A percentile compares a stretch with the other conserved stretches of the same genome.
Evolutionary conservation across 2,113 vertebrate species (phyloP).

Genomic region (Elephas maximus): DNA sequence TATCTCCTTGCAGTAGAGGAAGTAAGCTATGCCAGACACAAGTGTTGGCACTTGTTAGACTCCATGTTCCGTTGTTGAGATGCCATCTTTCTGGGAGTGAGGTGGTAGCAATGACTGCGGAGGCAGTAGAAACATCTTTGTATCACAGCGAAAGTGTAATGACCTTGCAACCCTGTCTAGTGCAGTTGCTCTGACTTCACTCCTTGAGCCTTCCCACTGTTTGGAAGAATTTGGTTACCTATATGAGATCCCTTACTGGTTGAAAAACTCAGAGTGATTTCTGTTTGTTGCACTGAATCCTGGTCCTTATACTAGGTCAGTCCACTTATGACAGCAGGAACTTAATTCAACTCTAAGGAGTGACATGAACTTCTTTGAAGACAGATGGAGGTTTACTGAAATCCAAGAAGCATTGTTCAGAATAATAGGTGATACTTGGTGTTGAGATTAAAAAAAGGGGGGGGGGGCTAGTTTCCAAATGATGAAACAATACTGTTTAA

Average conservation of each 20-base stretch:
- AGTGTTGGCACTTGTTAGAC: not conserved
- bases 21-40: not conserved
- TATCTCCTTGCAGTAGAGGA: not conserved
- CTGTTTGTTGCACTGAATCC: not conserved
- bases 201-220: not conserved
- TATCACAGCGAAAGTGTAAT: not conserved
- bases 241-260: not conserved
- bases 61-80: not conserved
- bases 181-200: not conserved
- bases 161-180: not conserved
- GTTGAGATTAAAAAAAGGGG: not conserved
- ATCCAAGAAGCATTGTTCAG: not conserved
- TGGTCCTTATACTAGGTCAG: not conserved
- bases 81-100: not conserved
- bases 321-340: not conserved
- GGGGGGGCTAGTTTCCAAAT: slow-evolving; percentile 30
- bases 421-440: not conserved
- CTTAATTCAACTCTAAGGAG: slow-evolving; percentile 11
- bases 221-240: slow-evolving; percentile 2
- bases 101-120: not conserved
- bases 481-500: not conserved
- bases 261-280: slow-evolving; percentile 8
- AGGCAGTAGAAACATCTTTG: not conserved
- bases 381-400: slow-evolving; percentile 16
- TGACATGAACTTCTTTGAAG: not conserved